Conservation (phyloP, 2,113 vertebrate genomes). For the Rallus limicola region DNA sequence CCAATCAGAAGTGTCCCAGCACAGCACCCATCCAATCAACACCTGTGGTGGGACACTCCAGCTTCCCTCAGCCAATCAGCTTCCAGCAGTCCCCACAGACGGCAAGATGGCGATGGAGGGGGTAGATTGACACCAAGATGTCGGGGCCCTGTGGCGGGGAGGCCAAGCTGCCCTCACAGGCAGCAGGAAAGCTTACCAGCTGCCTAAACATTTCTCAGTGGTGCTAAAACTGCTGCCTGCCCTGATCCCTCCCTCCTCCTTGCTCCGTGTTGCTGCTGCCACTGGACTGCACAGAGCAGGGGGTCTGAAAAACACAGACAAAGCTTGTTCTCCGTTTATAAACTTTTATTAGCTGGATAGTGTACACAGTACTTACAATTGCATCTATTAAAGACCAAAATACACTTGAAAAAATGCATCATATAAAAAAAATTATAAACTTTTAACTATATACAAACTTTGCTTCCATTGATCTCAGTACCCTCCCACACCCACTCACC, state of each 20-base stretch:
- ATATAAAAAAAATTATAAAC: slow-evolving; percentile 75
- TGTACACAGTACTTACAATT: slow-evolving; percentile 81
- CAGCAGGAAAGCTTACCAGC: background rate
- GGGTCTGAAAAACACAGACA: background rate
- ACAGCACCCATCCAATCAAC: background rate
- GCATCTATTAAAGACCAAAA: slow-evolving; percentile 78
- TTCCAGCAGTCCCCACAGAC: background rate
- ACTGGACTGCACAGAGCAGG: background rate
- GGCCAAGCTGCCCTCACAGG: background rate
- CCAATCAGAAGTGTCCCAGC: background rate
- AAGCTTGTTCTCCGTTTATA: background rate
- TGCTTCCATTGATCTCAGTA: slow-evolving; percentile 3
- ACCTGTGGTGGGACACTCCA: rapidly evolving
- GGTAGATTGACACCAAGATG: rapidly evolving
- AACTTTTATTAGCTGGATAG: slow-evolving; percentile 74
- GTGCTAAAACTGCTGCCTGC: background rate
- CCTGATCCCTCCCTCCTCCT: background rate
- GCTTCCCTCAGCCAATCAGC: background rate
- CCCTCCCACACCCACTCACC: background rate
- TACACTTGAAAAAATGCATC: slow-evolving; percentile 75
- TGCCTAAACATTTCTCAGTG: rapidly evolving
- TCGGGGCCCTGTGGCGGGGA: background rate
- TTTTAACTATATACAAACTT: slow-evolving; percentile 71
- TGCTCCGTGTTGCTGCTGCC: rapidly evolving
- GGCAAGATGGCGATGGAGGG: background rate